Base-by-base conservation (phyloP, 2,797 vertebrate genomes). In the Enoplosus armatus region DNA sequence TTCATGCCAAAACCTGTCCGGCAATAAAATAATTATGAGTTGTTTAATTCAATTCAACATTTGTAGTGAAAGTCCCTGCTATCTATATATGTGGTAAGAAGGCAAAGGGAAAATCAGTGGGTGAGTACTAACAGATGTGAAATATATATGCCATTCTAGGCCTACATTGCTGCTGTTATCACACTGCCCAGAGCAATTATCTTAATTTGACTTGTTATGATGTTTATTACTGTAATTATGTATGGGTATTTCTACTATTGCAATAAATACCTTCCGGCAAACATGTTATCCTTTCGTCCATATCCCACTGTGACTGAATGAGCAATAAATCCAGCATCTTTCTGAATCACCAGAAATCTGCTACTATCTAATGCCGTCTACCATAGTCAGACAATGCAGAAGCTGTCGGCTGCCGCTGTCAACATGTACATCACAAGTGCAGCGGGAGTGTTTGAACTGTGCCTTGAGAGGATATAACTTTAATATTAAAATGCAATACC, bases 401-500 rank as follows among this genome's bases (percentile, higher is more conserved):
- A 29, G 63, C 75, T 55, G 51, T 18, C 5, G 11, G 50, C 68
- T 35, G 63, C 63, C 3, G 56, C 72, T 64, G 56, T 77, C 80
- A 75, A 60, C 65, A 55, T 59, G 62, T 50, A 59, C 76, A 74
- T 80, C 66, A 76, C 48, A 79, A 75, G 75, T 39, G 69, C 3
- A 39, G 77, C 8, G 48, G 54, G 72, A 63, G 67, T 77, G 78
- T 88, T 83, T 85, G 82, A 85, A 77, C 54, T 75, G 72, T 0
- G 47, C 5, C 85, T 53, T 58, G 51, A 58, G 79, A 85, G 80
- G 48, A 76, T 74, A 74, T 3, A 77, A 81, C 66, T 75, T 84
- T 35, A 73, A 72, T 77, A 83, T 82, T 69, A 54, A 81, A 74
- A 79, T 50, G 29, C 53, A 65, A 24, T 18, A 3, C 54, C 51